phyloP scores from a whole-genome alignment of 2,797 vertebrate genomes.

The Microchirus variegatus region DNA sequence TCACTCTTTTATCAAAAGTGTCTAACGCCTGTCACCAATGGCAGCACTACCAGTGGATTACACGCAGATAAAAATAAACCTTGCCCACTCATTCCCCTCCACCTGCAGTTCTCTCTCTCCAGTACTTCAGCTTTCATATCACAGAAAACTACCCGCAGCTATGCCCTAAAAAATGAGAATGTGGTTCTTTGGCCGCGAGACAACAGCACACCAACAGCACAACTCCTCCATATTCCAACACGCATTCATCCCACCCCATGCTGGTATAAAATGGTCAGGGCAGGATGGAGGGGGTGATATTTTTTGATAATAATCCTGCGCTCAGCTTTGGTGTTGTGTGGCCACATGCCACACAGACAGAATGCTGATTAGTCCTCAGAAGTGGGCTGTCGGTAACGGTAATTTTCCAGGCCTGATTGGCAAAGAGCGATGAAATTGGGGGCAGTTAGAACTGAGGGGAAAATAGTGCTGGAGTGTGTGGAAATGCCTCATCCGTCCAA shows the following conservation, averaged over 20 bases:
- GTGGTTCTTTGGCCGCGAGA: constrained; percentile 29
- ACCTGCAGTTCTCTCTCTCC: constrained; percentile 11
- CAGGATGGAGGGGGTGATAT: constrained; percentile 62
- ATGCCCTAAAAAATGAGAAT: constrained; percentile 15
- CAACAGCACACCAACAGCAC: constrained; percentile 24
- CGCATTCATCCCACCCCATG: constrained; percentile 43
- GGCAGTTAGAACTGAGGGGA: constrained; percentile 68
- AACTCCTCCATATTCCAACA: constrained; percentile 25
- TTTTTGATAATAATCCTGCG: constrained; percentile 74
- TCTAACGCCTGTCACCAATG: constrained; percentile 35
- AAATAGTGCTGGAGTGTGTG: constrained; percentile 70
- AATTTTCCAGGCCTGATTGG: constrained; percentile 74
- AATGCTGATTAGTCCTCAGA: constrained; percentile 76
- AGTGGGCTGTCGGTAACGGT: constrained; percentile 70
- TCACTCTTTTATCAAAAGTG: constrained; percentile 37
- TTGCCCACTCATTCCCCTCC: not conserved
- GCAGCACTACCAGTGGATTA: constrained; percentile 24
- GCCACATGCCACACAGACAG: constrained; percentile 60
- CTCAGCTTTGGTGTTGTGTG: constrained; percentile 63
- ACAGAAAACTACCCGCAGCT: constrained; percentile 16
- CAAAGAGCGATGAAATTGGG: constrained; percentile 70
- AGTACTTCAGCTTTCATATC: constrained; percentile 3
- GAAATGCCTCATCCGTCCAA: constrained; percentile 63
- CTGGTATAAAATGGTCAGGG: constrained; percentile 57
- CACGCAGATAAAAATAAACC: constrained; percentile 34